Evolutionary conservation across 2,113 vertebrate species (phyloP).

Genomic region (Sylvia atricapilla): DNA sequence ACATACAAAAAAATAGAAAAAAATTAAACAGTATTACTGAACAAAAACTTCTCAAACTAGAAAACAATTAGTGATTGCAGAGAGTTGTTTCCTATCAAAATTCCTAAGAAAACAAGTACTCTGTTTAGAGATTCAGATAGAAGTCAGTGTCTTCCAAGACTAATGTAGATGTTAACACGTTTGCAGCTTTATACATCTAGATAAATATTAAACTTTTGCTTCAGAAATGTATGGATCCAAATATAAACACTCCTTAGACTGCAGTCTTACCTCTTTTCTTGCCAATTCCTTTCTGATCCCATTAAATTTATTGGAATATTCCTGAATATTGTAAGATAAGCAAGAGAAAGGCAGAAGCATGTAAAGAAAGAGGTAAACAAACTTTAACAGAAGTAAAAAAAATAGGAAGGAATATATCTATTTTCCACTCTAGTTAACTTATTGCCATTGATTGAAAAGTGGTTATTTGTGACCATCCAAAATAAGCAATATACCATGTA

Average conservation of each 20-base stretch:
- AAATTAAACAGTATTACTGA: neutral
- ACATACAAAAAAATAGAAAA: constrained; percentile 20
- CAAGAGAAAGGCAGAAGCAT: constrained; percentile 76
- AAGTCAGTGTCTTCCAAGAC: neutral
- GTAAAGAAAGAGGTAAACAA: constrained; percentile 73
- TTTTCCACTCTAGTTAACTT: neutral
- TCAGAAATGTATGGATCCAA: constrained; percentile 49
- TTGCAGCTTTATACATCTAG: neutral
- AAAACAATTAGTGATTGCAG: neutral
- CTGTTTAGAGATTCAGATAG: neutral
- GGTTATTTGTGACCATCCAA: neutral
- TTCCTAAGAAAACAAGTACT: neutral
- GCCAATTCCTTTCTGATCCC: constrained; percentile 75
- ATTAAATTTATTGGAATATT: constrained; percentile 77
- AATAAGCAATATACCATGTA: neutral
- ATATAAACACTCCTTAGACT: constrained; percentile 60
- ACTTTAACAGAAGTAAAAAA: constrained; percentile 50
- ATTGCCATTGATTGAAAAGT: neutral
- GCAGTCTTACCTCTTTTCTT: constrained; percentile 73
- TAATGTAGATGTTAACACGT: constrained; percentile 2
- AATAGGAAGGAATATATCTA: constrained; percentile 35
- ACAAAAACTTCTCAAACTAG: neutral
- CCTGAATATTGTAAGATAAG: constrained; percentile 74
- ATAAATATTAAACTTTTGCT: constrained; percentile 30
- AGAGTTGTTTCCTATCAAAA: constrained; percentile 9